Conservation (phyloP, 2,888 invertebrate species). For the Agrenia bidenticulata region DNA sequence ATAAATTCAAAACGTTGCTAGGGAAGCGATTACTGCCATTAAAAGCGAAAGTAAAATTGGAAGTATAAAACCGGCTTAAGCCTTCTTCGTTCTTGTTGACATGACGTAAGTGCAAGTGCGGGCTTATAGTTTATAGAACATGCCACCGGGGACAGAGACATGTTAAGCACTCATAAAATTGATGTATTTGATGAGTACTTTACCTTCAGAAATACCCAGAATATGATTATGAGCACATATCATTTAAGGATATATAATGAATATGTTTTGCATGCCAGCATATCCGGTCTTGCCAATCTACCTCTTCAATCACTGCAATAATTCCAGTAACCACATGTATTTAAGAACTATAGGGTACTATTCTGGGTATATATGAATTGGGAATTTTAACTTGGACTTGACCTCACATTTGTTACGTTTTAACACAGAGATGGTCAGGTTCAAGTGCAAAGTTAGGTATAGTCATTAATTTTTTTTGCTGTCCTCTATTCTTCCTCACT, state of each 20-base stretch:
- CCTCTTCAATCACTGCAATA: background rate
- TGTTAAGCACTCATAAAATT: no score
- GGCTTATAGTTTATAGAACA: no score
- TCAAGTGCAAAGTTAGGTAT: constrained; percentile 14
- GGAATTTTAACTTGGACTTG: constrained; percentile 12
- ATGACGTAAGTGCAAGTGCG: no score
- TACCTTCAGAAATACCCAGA: constrained; percentile 7
- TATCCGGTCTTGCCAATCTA: constrained; percentile 8
- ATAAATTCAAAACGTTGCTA: no score
- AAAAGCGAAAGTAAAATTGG: no score
- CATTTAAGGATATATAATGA: background rate
- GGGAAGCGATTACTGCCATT: no score
- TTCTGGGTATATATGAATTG: background rate
- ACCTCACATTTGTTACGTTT: constrained; percentile 10
- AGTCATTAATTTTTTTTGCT: constrained; percentile 7
- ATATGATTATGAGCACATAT: background rate
- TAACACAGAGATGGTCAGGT: constrained; percentile 15
- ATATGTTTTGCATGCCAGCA: background rate
- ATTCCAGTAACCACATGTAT: background rate
- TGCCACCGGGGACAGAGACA: no score
- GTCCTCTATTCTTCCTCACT: background rate
- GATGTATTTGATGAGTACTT: background rate
- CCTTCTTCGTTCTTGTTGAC: no score
- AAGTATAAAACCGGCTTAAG: no score
- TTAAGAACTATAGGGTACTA: background rate